These are phyloP conservation scores for Neoaliturus tenellus DNA, from an alignment of 2,888 invertebrate genomes.

Conservation along the genomic window DNA sequence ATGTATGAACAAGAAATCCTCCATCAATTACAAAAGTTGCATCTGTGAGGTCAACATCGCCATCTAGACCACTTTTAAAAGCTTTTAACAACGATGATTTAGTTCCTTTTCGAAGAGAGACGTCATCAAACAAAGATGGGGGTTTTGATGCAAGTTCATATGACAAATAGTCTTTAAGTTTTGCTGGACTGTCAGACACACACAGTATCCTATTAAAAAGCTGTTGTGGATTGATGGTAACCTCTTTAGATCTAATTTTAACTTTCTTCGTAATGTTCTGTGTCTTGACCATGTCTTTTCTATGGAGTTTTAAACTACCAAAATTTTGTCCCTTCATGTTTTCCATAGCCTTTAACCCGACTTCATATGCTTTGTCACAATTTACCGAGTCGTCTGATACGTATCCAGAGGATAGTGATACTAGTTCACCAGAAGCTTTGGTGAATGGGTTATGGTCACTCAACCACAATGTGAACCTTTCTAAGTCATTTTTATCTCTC, in stretches of 20 bases:
- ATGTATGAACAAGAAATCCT: background rate
- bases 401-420: slow-evolving; percentile 27
- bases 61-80: background rate
- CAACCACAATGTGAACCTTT: background rate
- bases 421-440: background rate
- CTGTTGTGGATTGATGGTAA: background rate
- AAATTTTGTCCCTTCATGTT: slow-evolving; percentile 17
- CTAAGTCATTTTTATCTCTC: background rate
- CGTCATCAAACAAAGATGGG: slow-evolving; percentile 16
- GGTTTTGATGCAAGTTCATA: slow-evolving; percentile 30
- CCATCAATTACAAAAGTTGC: background rate
- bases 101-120: background rate
- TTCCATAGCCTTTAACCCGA: background rate
- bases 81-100: background rate
- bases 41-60: background rate
- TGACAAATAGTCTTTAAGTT: slow-evolving; percentile 14
- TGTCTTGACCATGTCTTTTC: background rate
- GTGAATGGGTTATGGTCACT: slow-evolving; percentile 4
- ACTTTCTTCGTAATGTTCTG: background rate
- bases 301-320: background rate
- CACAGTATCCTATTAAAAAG: slow-evolving; percentile 24
- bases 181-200: slow-evolving; percentile 17
- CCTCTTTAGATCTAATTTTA: background rate
- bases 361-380: slow-evolving; percentile 36
- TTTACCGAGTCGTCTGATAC: slow-evolving; percentile 18